A percentile compares a stretch with the other conserved stretches of the same genome.
Evolutionary conservation across 1,140 invertebrate genomes (phyloP).

Genomic region (Pogonomyrmex californicus): DNA sequence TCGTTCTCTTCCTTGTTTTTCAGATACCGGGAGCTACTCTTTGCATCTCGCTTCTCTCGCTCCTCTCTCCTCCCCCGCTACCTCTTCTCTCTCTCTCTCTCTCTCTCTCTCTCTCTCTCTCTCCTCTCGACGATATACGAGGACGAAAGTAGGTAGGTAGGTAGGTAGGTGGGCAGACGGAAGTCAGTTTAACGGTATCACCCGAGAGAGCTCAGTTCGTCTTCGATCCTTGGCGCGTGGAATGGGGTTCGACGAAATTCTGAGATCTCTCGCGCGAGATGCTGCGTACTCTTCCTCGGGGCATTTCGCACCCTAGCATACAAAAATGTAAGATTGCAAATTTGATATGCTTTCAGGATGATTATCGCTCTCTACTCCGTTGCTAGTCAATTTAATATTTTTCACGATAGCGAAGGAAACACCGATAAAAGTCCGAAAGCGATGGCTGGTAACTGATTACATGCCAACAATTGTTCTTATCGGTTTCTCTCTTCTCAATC

Average conservation of each 20-base stretch:
- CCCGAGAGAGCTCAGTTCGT: conserved; percentile 70
- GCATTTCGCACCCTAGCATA: neutral
- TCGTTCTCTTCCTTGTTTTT: conserved; percentile 24
- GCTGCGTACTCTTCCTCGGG: neutral
- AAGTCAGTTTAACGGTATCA: conserved; percentile 85
- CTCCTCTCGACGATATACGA: conserved; percentile 71
- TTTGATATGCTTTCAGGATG: neutral
- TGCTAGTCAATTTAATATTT: neutral
- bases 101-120: conserved; percentile 36
- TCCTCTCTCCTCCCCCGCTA: too few relatives aligned
- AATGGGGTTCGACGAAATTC: conserved; percentile 73
- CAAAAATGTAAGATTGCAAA: neutral
- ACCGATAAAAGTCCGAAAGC: neutral
- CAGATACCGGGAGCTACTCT: conserved; percentile 27
- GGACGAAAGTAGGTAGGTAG: conserved; percentile 84
- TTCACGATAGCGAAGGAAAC: neutral
- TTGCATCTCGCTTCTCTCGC: conserved; percentile 16
- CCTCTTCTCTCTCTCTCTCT: too few relatives aligned
- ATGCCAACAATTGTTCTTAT: neutral
- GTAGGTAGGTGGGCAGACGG: conserved; percentile 84
- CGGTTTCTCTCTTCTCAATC: neutral
- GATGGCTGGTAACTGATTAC: neutral
- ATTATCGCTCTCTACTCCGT: neutral
- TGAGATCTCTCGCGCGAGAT: conserved; percentile 48
- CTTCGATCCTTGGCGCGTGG: conserved; percentile 66